phyloP scores from a whole-genome alignment of 2,113 vertebrate species.

The Mobula hypostoma region DNA sequence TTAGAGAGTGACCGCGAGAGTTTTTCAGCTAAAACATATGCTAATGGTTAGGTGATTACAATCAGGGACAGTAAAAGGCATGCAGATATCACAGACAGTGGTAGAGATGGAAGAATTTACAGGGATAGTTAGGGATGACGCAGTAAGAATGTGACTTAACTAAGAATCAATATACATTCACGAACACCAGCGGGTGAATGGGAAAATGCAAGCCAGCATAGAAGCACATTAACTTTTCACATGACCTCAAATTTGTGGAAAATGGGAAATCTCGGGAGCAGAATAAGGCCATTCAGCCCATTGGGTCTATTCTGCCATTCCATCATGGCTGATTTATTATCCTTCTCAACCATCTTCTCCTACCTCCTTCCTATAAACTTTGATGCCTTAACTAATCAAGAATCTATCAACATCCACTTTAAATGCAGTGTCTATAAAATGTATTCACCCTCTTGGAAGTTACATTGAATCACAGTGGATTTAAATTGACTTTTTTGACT shows the following conservation, averaged over 20 bases:
- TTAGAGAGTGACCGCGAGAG: neutral
- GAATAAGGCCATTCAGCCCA: too few relatives aligned
- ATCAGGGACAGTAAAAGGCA: neutral
- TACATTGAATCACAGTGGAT: too few relatives aligned
- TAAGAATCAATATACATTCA: neutral
- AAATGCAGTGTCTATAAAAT: too few relatives aligned
- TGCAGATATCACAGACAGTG: neutral
- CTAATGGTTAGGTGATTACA: neutral
- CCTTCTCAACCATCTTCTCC: too few relatives aligned
- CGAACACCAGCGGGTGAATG: neutral
- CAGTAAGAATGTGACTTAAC: neutral
- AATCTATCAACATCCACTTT: too few relatives aligned
- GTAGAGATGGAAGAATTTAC: neutral
- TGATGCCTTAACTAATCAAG: too few relatives aligned
- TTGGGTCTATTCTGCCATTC: too few relatives aligned
- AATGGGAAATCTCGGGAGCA: too few relatives aligned
- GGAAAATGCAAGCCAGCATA: neutral
- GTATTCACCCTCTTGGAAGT: too few relatives aligned
- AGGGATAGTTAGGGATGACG: neutral
- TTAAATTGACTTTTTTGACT: too few relatives aligned
- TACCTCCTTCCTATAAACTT: too few relatives aligned
- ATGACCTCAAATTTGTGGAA: neutral
- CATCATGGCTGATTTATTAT: too few relatives aligned
- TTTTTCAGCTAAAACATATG: neutral
- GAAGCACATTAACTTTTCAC: neutral